Percentiles rank a stretch among this genome's conserved stretches.
phyloP scores from a whole-genome alignment of 2,888 invertebrate genomes.

The Xestia c-nigrum region DNA sequence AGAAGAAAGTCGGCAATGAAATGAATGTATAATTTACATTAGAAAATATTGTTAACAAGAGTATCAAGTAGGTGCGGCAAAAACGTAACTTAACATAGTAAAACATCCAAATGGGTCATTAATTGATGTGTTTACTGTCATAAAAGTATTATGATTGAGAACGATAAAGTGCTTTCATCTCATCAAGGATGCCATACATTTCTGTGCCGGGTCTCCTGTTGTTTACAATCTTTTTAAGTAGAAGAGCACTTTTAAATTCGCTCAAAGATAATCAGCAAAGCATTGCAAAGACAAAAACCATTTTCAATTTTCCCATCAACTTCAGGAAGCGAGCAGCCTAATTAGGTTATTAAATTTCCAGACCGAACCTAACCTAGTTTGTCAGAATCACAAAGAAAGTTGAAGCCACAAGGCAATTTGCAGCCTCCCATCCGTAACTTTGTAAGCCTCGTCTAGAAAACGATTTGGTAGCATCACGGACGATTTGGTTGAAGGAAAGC shows the following conservation, averaged over 20 bases:
- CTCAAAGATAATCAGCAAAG: background rate
- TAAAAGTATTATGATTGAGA: background rate
- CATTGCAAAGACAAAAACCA: background rate
- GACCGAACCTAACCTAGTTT: constrained; percentile 71
- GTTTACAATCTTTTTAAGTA: background rate
- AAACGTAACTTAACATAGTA: constrained; percentile 27
- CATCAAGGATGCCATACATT: background rate
- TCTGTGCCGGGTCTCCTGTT: no score
- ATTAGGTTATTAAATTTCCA: constrained; percentile 66
- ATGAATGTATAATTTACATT: constrained; percentile 31
- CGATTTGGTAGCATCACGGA: constrained; percentile 70
- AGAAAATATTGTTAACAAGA: constrained; percentile 21
- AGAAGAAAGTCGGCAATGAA: constrained; percentile 47
- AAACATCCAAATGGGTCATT: background rate
- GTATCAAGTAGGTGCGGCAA: constrained; percentile 1
- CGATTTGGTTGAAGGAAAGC: constrained; percentile 77
- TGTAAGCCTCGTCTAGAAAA: constrained; percentile 70
- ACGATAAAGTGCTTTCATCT: background rate
- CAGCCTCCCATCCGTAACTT: constrained; percentile 76
- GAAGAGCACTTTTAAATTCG: background rate
- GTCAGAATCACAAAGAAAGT: constrained; percentile 77
- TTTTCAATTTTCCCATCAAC: background rate
- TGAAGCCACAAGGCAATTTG: constrained; percentile 77
- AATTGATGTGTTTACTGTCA: background rate
- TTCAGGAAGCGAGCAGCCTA: constrained; percentile 18